Percentiles rank a stretch among this genome's conserved stretches.
Evolutionary conservation across 2,113 vertebrate genomes (phyloP).

Genomic region (Nasalis larvatus): DNA sequence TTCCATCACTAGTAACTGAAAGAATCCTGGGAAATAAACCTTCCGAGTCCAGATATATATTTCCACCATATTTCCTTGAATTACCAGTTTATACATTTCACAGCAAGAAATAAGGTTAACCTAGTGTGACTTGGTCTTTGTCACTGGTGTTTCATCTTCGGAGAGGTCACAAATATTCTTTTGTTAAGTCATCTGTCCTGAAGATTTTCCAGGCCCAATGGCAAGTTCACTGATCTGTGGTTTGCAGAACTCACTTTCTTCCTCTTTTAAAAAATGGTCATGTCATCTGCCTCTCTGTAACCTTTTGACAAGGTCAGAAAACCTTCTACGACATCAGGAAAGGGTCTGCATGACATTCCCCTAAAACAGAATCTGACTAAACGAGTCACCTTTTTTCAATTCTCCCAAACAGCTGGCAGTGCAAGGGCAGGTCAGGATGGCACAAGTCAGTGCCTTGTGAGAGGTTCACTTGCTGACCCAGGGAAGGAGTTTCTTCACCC

Average conservation of each 20-base stretch:
- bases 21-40: background rate
- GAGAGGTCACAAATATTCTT: background rate
- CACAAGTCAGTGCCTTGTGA: background rate
- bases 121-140: background rate
- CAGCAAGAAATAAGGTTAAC: background rate
- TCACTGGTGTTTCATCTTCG: slow-evolving; percentile 19
- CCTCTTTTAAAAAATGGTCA: background rate
- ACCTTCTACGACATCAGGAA: background rate
- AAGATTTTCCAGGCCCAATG: background rate
- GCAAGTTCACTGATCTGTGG: slow-evolving; percentile 7
- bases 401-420: background rate
- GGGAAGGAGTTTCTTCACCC: background rate
- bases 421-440: background rate
- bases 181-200: background rate
- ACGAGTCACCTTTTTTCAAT: background rate
- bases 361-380: background rate
- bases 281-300: background rate
- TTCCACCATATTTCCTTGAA: background rate
- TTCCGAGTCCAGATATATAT: background rate
- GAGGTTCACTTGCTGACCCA: background rate
- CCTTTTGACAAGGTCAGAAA: background rate
- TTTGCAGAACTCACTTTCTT: background rate
- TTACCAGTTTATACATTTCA: background rate
- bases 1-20: background rate
- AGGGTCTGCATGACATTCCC: background rate